Evolutionary conservation across 2,888 invertebrate species (phyloP).

Genomic region (Cerceris ruficornis): DNA sequence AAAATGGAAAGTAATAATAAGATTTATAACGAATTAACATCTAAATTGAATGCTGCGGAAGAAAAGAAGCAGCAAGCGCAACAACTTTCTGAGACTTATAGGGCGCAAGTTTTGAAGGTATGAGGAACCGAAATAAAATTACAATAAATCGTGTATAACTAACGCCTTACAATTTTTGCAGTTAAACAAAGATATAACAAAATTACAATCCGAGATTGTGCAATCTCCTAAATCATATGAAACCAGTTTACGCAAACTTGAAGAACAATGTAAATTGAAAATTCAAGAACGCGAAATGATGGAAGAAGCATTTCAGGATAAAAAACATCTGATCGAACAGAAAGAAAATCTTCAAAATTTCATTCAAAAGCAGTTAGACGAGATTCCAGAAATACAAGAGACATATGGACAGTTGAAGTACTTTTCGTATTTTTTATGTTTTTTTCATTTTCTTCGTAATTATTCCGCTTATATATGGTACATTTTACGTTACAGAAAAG

Average conservation of each 20-base stretch:
- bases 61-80: slow-evolving; percentile 43
- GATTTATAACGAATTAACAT: slow-evolving; percentile 19
- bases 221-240: slow-evolving; percentile 64
- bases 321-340: slow-evolving; percentile 62
- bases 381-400: slow-evolving; percentile 53
- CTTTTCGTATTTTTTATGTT: slow-evolving; percentile 11
- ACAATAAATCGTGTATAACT: background rate
- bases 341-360: slow-evolving; percentile 49
- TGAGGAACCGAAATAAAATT: background rate
- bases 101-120: slow-evolving; percentile 57
- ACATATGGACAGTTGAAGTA: slow-evolving; percentile 55
- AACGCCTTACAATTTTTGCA: slow-evolving; percentile 12
- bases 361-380: slow-evolving; percentile 52
- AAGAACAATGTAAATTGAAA: slow-evolving; percentile 53
- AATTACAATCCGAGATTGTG: slow-evolving; percentile 66
- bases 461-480: slow-evolving; percentile 2
- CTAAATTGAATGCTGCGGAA: slow-evolving; percentile 33
- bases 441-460: background rate
- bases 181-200: slow-evolving; percentile 46
- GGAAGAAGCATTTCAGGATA: slow-evolving; percentile 61
- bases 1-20: slow-evolving; percentile 42
- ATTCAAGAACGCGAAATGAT: slow-evolving; percentile 57
- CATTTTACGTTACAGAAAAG: slow-evolving; percentile 43
- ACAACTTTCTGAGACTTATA: slow-evolving; percentile 42
- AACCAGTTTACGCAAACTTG: slow-evolving; percentile 54